phyloP scores from a whole-genome alignment of 2,797 vertebrate genomes.

The Octomys mimax region DNA sequence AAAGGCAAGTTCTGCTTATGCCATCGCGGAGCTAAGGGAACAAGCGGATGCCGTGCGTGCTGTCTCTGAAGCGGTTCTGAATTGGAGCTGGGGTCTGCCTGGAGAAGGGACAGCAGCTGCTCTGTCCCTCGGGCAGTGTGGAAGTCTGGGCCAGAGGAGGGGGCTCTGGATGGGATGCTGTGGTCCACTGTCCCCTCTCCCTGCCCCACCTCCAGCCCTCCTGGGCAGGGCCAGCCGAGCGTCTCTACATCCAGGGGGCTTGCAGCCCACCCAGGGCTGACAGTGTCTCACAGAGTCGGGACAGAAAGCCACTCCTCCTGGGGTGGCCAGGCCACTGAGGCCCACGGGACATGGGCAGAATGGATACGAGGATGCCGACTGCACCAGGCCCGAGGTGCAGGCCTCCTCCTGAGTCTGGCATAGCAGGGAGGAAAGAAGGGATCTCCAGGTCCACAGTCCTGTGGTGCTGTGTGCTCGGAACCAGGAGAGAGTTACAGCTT shows the following conservation, averaged over 20 bases:
- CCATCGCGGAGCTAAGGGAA: slow-evolving; percentile 33
- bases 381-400: background rate
- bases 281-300: background rate
- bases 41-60: background rate
- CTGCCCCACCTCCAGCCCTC: background rate
- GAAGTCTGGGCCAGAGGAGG: background rate
- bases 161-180: background rate
- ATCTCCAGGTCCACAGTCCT: background rate
- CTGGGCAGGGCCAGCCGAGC: background rate
- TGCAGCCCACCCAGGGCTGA: accelerated
- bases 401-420: background rate
- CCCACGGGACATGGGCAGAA: background rate
- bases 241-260: background rate
- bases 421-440: background rate
- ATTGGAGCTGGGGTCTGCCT: slow-evolving; percentile 41
- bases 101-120: background rate
- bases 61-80: slow-evolving; percentile 12
- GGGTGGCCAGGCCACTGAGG: background rate
- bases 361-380: background rate
- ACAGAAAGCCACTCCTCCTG: background rate
- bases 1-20: slow-evolving; percentile 63
- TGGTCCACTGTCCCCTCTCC: background rate
- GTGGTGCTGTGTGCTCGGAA: background rate
- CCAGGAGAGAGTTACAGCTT: background rate
- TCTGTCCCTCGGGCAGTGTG: background rate